Conservation (phyloP, 2,113 vertebrate genomes). For the Phalacrocorax carbo region DNA sequence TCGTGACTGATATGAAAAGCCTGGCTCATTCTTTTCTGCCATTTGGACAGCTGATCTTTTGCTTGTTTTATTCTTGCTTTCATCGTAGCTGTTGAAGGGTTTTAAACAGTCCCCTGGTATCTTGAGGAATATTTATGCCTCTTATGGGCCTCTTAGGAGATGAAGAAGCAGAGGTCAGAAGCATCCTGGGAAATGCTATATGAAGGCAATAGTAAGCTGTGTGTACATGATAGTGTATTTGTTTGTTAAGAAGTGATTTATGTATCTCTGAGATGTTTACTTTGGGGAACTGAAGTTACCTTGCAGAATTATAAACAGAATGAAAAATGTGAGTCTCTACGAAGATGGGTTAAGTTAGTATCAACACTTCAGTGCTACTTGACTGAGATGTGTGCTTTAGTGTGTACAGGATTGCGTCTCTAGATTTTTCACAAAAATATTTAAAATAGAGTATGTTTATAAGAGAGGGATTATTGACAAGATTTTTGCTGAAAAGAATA, state of each 20-base stretch:
- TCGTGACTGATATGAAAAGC: neutral
- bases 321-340: neutral
- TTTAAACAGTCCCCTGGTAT: slow-evolving; percentile 40
- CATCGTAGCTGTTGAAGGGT: slow-evolving; percentile 51
- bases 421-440: neutral
- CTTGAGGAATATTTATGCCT: slow-evolving; percentile 64
- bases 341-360: neutral
- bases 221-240: neutral
- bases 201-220: slow-evolving; percentile 3
- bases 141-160: slow-evolving; percentile 31
- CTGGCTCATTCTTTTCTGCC: neutral
- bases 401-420: neutral
- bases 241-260: neutral
- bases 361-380: neutral
- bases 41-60: slow-evolving; percentile 49
- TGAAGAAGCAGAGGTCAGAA: slow-evolving; percentile 37
- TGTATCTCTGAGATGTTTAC: slow-evolving; percentile 16
- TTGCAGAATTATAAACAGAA: neutral
- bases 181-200: neutral
- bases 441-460: neutral
- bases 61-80: slow-evolving; percentile 61
- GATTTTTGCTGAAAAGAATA: neutral
- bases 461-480: neutral
- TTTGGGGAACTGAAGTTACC: neutral
- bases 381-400: neutral